Conservation (phyloP, 2,113 vertebrate species). For the Lepus americanus region DNA sequence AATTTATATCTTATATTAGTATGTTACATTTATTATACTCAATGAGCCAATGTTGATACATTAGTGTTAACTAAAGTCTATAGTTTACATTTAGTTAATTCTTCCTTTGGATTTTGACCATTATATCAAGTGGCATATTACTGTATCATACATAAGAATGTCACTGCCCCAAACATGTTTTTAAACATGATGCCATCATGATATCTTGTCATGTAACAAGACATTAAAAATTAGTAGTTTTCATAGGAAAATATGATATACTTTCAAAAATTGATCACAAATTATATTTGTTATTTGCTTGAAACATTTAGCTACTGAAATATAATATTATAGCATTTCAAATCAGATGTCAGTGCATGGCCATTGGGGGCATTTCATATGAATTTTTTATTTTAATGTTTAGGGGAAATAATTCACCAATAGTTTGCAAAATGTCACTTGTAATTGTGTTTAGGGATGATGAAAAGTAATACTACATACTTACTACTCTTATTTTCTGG, state of each 20-base stretch:
- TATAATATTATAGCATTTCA: conserved; percentile 41
- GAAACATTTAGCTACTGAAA: background rate
- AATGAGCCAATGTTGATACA: background rate
- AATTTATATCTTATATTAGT: background rate
- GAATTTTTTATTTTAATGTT: background rate
- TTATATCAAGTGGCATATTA: background rate
- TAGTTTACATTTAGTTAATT: background rate
- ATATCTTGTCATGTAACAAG: background rate
- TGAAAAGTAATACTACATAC: background rate
- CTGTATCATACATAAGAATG: background rate
- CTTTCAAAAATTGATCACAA: conserved; percentile 11
- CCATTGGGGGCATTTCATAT: background rate
- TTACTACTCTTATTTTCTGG: background rate
- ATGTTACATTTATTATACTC: background rate
- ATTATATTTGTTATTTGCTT: conserved; percentile 35
- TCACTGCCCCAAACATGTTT: background rate
- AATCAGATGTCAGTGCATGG: conserved; percentile 15
- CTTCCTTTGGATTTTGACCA: background rate
- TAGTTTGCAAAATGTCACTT: too few relatives aligned
- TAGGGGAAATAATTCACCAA: too few relatives aligned
- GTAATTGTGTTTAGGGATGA: background rate
- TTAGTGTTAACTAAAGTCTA: background rate
- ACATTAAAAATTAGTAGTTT: background rate
- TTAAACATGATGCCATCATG: background rate
- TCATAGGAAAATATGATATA: background rate